phyloP scores from a whole-genome alignment of 1,140 invertebrate genomes.

The Helicoverpa armigera region DNA sequence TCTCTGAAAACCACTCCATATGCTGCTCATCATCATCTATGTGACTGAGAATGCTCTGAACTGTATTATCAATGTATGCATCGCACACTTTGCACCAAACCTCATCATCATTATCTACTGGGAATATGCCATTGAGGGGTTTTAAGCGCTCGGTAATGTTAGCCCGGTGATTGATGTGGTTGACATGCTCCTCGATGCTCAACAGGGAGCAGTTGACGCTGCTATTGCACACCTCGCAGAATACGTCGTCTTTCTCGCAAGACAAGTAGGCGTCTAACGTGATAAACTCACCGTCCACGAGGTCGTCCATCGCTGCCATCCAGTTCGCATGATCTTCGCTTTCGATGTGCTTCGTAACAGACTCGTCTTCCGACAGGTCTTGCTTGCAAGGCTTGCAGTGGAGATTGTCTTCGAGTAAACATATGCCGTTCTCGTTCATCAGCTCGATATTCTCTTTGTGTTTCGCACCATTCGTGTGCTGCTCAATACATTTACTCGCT shows the following conservation, averaged over 20 bases:
- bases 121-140: conserved; percentile 73
- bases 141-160: conserved; percentile 67
- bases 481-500: conserved; percentile 75
- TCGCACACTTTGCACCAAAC: conserved; percentile 77
- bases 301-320: conserved; percentile 68
- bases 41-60: conserved; percentile 62
- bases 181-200: conserved; percentile 73
- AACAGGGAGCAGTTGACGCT: conserved; percentile 62
- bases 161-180: conserved; percentile 62
- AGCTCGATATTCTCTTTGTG: conserved; percentile 74
- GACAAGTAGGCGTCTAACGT: conserved; percentile 64
- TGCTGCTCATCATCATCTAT: conserved; percentile 71
- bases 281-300: conserved; percentile 73
- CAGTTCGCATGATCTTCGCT: conserved; percentile 70
- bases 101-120: conserved; percentile 67
- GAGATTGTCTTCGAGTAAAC: conserved; percentile 58
- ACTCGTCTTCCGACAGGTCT: conserved; percentile 62
- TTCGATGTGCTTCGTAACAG: conserved; percentile 68
- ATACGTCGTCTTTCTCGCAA: conserved; percentile 65
- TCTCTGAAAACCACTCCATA: conserved; percentile 69
- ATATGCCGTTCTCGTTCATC: conserved; percentile 70
- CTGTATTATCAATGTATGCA: conserved; percentile 66
- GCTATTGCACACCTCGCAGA: conserved; percentile 67
- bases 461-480: conserved; percentile 73
- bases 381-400: conserved; percentile 71